Conservation (phyloP, 1,140 invertebrate genomes). For the Leptoteleia sp. region DNA sequence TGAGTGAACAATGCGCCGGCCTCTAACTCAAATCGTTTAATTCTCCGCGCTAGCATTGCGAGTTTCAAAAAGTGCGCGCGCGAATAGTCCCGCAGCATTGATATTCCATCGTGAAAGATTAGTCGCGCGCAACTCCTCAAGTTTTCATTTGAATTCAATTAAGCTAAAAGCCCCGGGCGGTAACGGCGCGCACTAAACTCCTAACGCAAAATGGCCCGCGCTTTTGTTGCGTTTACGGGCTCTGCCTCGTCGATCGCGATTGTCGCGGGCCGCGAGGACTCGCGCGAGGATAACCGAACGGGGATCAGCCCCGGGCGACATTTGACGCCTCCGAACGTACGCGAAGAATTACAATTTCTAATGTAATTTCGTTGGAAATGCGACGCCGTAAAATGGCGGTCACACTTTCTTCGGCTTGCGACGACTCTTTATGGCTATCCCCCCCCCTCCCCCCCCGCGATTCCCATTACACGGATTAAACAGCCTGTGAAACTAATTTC, state of each 20-base stretch:
- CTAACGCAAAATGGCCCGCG: neutral
- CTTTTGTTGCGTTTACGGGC: conserved; percentile 25
- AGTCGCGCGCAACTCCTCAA: conserved; percentile 39
- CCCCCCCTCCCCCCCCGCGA: too few relatives aligned
- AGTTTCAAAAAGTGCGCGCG: conserved; percentile 14
- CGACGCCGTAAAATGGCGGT: conserved; percentile 23
- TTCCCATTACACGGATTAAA: conserved; percentile 75
- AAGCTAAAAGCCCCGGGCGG: conserved; percentile 33
- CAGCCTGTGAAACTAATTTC: conserved; percentile 63
- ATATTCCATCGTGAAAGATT: conserved; percentile 41
- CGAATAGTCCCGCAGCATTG: conserved; percentile 11
- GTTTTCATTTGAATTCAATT: conserved; percentile 54
- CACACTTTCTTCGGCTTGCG: neutral
- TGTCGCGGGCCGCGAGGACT: neutral
- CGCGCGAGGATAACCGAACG: conserved; percentile 2
- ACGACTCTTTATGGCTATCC: conserved; percentile 34
- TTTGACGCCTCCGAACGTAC: conserved; percentile 13
- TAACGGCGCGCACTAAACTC: neutral
- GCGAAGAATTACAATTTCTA: conserved; percentile 75
- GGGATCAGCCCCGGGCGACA: conserved; percentile 16
- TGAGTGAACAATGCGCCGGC: too few relatives aligned
- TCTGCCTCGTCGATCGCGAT: conserved; percentile 22
- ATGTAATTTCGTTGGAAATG: conserved; percentile 72
- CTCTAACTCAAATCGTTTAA: conserved; percentile 21
- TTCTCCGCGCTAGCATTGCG: conserved; percentile 1